Conservation (phyloP, 2,888 invertebrate genomes). For the Drosophila colorata region DNA sequence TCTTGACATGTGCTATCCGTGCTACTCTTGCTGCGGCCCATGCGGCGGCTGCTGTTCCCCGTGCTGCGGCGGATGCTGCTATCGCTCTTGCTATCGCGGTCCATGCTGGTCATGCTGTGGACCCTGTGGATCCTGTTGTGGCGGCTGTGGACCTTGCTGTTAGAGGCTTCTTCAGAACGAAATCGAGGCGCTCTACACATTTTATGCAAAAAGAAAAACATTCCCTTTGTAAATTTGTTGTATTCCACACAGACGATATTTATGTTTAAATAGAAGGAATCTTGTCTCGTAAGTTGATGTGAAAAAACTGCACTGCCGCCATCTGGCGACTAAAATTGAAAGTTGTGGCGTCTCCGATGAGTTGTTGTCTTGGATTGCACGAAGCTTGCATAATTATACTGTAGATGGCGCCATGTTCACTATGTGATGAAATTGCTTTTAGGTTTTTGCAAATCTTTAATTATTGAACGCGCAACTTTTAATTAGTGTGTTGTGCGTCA, state of each 20-base stretch:
- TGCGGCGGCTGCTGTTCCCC: background rate
- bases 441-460: background rate
- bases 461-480: too few relatives aligned
- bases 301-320: background rate
- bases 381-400: background rate
- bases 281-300: too few relatives aligned
- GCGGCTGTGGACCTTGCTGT: background rate
- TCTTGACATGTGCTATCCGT: too few relatives aligned
- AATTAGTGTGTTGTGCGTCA: too few relatives aligned
- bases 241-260: background rate
- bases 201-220: background rate
- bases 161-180: background rate
- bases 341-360: background rate
- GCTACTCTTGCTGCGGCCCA: background rate
- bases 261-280: background rate
- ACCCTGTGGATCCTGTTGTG: background rate
- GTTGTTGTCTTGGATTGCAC: background rate
- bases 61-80: background rate
- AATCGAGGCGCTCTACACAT: background rate
- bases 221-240: background rate
- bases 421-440: background rate
- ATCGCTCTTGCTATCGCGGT: background rate
- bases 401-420: background rate
- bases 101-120: background rate
- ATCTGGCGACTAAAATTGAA: background rate